Base-by-base conservation (phyloP, 2,888 invertebrate species). In the Dolichomitus sp. region DNA sequence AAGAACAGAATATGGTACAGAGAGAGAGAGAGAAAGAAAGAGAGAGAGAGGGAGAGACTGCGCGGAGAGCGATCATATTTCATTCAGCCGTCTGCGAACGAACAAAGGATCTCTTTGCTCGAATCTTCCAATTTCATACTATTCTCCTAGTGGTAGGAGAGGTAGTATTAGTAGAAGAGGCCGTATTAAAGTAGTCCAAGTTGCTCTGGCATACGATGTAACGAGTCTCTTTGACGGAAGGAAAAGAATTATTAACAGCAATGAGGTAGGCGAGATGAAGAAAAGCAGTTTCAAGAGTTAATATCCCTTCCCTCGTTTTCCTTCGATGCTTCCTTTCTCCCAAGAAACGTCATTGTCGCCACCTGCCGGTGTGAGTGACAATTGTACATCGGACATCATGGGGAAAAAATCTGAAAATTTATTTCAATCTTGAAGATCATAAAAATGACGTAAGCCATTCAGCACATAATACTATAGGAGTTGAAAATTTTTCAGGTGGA, bases 101-200 rank as follows among this genome's bases (percentile, higher is more conserved):
- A 68, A 76, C 78, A 70, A 70, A 78, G 78, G 57, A 57, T 63
- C 63, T 78, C 69, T 70, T 79, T 79, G 27, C 79, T 79, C 66
- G 50, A 50, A 73, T 66, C 50, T 59, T 65, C 48, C 57, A 68
- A 79, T 73, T 48, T 79, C 65, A 63, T 73, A 61, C 50, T 37
- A 61, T 59, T 48, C 48, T n/a, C 45, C 17, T 66, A 48, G 50
- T 48, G 33, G 19, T 42, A 40, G 48, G 1, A 9, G 37, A 9
- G 37, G 7, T 12, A 7, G 19, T 48, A 45, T 14, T 30, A n/a
- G 30, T n/a, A 17, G 65, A 45, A 14, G 65, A 45, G 14, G 50
- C 59, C 37, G 5, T 37, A 27, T 70, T 66, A 65, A 72, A 79
- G 72, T 48, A 57, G 45, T 57, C 37, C 27, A 23, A 57, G 65